Evolutionary conservation across 2,797 vertebrate genomes (phyloP).

Genomic region (Parauchenoglanis ngamensis): DNA sequence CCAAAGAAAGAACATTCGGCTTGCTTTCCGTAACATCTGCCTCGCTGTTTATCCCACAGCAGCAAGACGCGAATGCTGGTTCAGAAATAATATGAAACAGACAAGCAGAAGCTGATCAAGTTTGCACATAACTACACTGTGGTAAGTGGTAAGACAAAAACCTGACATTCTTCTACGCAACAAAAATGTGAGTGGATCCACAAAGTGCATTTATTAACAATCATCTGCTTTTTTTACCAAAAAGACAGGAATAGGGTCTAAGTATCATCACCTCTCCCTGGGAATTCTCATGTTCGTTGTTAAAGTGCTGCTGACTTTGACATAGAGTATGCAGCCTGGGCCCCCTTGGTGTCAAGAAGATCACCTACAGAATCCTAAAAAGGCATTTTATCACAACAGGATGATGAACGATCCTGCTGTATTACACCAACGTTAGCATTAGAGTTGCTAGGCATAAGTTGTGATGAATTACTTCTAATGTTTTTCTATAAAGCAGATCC

Average conservation of each 20-base stretch:
- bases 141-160: constrained; percentile 34
- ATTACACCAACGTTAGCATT: constrained; percentile 58
- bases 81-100: constrained; percentile 34
- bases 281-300: constrained; percentile 40
- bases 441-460: constrained; percentile 55
- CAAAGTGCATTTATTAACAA: constrained; percentile 20
- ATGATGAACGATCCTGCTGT: constrained; percentile 64
- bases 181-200: constrained; percentile 7
- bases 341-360: constrained; percentile 58
- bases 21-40: background rate
- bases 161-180: constrained; percentile 31
- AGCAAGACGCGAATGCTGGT: background rate
- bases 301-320: constrained; percentile 55
- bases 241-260: constrained; percentile 30
- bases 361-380: constrained; percentile 64
- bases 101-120: constrained; percentile 27
- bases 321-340: constrained; percentile 43
- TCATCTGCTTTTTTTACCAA: constrained; percentile 22
- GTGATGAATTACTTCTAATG: constrained; percentile 64
- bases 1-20: background rate
- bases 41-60: background rate
- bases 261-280: constrained; percentile 21
- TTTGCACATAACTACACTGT: constrained; percentile 21
- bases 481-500: constrained; percentile 55
- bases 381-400: constrained; percentile 66